A percentile compares a stretch with the other conserved stretches of the same genome.
phyloP scores from a whole-genome alignment of 2,797 vertebrate genomes.

The Cossypha heuglini region DNA sequence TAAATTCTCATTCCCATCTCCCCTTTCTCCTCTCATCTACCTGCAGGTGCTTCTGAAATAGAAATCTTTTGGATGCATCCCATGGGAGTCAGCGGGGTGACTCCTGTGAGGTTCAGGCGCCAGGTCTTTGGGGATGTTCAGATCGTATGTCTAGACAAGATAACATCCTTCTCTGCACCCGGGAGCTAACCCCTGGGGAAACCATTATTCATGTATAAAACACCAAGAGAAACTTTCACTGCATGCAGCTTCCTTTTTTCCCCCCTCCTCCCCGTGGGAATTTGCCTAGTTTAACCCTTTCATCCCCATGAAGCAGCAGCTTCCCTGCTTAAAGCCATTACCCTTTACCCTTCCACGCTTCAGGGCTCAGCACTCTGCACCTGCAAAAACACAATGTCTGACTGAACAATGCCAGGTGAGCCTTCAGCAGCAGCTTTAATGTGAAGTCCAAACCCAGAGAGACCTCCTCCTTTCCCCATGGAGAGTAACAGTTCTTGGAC shows the following conservation, averaged over 20 bases:
- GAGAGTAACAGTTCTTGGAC: not conserved
- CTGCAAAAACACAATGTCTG: slow-evolving; percentile 2
- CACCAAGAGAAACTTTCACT: slow-evolving; percentile 30
- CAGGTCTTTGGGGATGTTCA: slow-evolving; percentile 59
- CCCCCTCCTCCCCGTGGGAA: slow-evolving; percentile 52
- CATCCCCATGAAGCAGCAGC: not conserved
- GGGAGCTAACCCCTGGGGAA: slow-evolving; percentile 51
- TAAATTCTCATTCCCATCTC: slow-evolving; percentile 4
- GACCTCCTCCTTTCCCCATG: not conserved
- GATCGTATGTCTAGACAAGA: slow-evolving; percentile 60
- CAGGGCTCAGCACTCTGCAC: slow-evolving; percentile 22
- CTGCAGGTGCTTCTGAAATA: slow-evolving; percentile 51
- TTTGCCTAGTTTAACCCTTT: slow-evolving; percentile 54
- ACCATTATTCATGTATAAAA: slow-evolving; percentile 59
- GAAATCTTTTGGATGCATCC: slow-evolving; percentile 49
- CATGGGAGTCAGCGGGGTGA: slow-evolving; percentile 32
- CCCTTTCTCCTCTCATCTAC: slow-evolving; percentile 17
- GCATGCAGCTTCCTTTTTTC: slow-evolving; percentile 14
- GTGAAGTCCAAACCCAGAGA: slow-evolving; percentile 44
- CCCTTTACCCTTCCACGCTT: slow-evolving; percentile 4
- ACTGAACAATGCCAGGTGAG: slow-evolving; percentile 37
- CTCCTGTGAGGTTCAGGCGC: slow-evolving; percentile 49
- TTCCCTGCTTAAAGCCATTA: not conserved
- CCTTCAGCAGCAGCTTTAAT: slow-evolving; percentile 9
- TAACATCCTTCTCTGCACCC: slow-evolving; percentile 55